These are phyloP conservation scores for Gulo gulo DNA, from an alignment of 2,113 vertebrate species.

Conservation along the genomic window DNA sequence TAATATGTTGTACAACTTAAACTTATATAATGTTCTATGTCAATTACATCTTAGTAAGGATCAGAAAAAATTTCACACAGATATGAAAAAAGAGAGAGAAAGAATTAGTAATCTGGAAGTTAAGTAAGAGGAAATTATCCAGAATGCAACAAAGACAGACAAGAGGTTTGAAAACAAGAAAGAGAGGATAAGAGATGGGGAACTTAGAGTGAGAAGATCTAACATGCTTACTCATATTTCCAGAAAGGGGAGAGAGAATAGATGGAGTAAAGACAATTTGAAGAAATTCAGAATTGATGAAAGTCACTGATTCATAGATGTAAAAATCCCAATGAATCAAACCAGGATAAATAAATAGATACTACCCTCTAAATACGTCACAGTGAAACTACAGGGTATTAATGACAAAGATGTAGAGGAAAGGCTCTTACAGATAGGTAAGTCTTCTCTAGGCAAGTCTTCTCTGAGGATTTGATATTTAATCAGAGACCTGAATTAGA, in stretches of 20 bases:
- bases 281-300: not conserved
- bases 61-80: not conserved
- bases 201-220: not conserved
- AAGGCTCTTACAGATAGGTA: not conserved
- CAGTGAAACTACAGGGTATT: not conserved
- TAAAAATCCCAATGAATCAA: not conserved
- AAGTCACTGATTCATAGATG: not conserved
- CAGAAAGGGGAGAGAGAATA: not conserved
- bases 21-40: not conserved
- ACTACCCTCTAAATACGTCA: not conserved
- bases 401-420: not conserved
- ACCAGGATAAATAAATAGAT: not conserved
- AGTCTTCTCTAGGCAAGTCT: not conserved
- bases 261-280: not conserved
- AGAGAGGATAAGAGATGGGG: not conserved
- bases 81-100: not conserved
- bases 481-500: not conserved
- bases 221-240: not conserved
- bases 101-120: not conserved
- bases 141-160: not conserved
- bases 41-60: not conserved
- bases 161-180: not conserved
- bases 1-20: not conserved
- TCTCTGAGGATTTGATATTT: not conserved
- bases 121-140: not conserved